phyloP scores from a whole-genome alignment of 2,797 vertebrate species.

The Enteromius afrohamiltoni region DNA sequence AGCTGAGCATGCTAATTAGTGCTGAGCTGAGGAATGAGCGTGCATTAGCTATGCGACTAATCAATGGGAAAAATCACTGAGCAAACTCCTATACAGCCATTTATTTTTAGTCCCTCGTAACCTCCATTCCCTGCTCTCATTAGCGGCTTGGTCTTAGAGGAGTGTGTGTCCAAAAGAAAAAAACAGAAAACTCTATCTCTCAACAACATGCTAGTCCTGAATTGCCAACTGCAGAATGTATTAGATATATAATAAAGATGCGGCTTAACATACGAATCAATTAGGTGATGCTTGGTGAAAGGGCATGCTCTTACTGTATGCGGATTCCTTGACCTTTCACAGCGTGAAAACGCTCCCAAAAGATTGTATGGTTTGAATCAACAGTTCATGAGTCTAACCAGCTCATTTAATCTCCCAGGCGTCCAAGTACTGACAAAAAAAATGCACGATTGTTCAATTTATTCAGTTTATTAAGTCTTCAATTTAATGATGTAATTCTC shows the following conservation, averaged over 20 bases:
- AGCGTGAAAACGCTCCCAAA: constrained; percentile 2
- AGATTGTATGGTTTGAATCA: constrained; percentile 11
- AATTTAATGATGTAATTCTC: constrained; percentile 19
- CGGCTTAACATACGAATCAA: constrained; percentile 36
- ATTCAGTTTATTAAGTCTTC: constrained; percentile 3
- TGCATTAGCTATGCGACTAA: constrained; percentile 94
- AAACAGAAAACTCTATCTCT: constrained; percentile 14
- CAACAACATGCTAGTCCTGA: constrained; percentile 31
- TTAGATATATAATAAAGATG: constrained; percentile 44
- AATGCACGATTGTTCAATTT: not conserved
- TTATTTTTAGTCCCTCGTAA: constrained; percentile 82
- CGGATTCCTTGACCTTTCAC: constrained; percentile 31
- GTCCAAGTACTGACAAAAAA: constrained; percentile 1
- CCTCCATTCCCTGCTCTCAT: constrained; percentile 62
- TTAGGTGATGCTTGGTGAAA: constrained; percentile 31
- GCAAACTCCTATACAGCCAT: constrained; percentile 86
- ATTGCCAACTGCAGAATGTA: constrained; percentile 33
- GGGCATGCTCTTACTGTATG: constrained; percentile 20
- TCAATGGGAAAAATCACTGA: constrained; percentile 99
- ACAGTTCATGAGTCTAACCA: constrained; percentile 3
- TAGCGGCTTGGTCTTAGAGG: constrained; percentile 57
- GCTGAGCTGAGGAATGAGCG: constrained; percentile 89
- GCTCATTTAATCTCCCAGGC: constrained; percentile 3
- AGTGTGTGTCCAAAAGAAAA: constrained; percentile 41
- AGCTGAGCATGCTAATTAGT: constrained; percentile 89